Percentiles rank a stretch among this genome's conserved stretches.
Conservation (phyloP, 1,140 invertebrate genomes). For the Tetramorium parvispinum region DNA sequence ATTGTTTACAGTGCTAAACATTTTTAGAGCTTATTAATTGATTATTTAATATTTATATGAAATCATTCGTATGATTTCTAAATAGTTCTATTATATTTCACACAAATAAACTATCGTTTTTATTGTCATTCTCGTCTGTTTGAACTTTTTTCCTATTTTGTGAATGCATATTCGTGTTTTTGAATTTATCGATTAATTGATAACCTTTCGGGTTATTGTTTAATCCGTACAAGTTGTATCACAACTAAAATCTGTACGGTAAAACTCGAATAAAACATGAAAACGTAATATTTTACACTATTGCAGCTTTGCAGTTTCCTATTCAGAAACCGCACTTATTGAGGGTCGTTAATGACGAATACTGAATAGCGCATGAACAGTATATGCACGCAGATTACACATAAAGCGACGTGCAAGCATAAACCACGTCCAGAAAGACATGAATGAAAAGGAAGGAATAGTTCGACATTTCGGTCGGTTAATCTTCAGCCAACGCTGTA, state of each 20-base stretch:
- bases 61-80: not conserved
- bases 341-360: not conserved
- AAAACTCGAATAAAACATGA: not conserved
- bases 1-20: not conserved
- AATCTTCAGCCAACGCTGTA: constrained; percentile 12
- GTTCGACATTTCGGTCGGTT: constrained; percentile 6
- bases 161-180: not conserved
- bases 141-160: not conserved
- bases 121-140: not conserved
- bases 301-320: not conserved
- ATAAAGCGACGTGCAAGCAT: constrained; percentile 42
- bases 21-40: not conserved
- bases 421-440: constrained; percentile 32
- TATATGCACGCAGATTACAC: constrained; percentile 19
- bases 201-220: not conserved
- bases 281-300: constrained; percentile 23
- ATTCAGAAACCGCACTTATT: constrained; percentile 43
- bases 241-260: not conserved
- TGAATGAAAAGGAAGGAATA: constrained; percentile 46
- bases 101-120: not conserved
- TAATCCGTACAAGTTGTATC: not conserved
- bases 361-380: constrained; percentile 42
- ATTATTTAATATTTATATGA: not conserved
- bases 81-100: not conserved
- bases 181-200: not conserved